phyloP scores from a whole-genome alignment of 2,797 vertebrate species.

The Muscicapa comitata region DNA sequence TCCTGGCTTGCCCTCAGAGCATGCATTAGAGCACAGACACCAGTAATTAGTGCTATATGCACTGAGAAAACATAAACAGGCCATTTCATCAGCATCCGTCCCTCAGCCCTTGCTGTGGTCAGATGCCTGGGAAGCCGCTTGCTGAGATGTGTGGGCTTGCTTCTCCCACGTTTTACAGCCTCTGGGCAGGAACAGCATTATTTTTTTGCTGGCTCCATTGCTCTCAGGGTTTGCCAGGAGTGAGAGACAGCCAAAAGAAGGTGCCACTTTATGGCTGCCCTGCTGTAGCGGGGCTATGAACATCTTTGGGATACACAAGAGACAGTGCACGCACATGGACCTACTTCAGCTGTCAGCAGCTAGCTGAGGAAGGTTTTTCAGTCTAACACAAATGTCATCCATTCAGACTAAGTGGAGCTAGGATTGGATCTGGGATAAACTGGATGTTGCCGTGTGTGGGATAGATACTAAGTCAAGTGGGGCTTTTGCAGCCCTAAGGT shows the following conservation, averaged over 20 bases:
- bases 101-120: background rate
- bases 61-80: constrained; percentile 28
- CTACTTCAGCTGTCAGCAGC: background rate
- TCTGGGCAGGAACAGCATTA: background rate
- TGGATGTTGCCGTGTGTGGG: background rate
- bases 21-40: constrained; percentile 6
- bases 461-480: background rate
- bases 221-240: background rate
- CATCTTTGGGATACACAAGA: background rate
- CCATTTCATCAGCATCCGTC: background rate
- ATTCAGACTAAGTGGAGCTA: background rate
- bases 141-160: background rate
- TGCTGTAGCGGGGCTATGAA: background rate
- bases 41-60: constrained; percentile 40
- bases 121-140: background rate
- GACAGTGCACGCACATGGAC: too few relatives aligned
- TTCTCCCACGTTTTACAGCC: background rate
- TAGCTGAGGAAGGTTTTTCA: background rate
- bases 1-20: constrained; percentile 3
- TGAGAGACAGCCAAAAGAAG: background rate
- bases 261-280: background rate
- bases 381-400: background rate
- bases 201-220: background rate
- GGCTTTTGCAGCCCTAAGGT: background rate
- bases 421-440: background rate